Conservation (phyloP, 2,888 invertebrate genomes). For the Troides aeacus region DNA sequence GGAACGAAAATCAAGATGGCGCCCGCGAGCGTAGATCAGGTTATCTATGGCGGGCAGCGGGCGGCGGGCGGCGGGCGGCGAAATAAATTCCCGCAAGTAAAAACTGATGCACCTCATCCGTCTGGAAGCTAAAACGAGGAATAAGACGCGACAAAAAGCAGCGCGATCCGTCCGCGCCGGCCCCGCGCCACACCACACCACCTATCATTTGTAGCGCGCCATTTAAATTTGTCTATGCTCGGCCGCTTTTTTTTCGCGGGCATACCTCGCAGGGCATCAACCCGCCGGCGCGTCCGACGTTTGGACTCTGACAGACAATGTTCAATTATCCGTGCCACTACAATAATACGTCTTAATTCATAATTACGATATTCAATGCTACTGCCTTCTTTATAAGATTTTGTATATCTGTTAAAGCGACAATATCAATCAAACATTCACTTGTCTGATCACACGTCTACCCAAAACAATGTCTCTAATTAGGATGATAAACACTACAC, state of each 20-base stretch:
- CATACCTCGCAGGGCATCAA: constrained; percentile 7
- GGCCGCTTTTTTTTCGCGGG: constrained; percentile 13
- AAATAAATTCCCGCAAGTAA: constrained; percentile 57
- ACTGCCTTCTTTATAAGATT: not conserved
- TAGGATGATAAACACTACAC: no score
- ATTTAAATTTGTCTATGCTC: constrained; percentile 58
- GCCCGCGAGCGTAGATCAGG: constrained; percentile 55
- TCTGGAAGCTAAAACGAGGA: constrained; percentile 59
- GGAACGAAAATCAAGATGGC: constrained; percentile 71
- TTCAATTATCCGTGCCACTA: constrained; percentile 10
- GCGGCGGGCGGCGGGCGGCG: constrained; percentile 26
- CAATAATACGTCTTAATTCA: not conserved
- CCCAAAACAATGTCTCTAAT: no score
- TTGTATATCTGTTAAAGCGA: no score
- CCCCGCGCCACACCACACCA: constrained; percentile 46
- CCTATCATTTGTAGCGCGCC: constrained; percentile 44
- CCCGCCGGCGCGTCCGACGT: constrained; percentile 8
- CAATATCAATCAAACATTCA: no score
- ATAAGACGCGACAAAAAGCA: constrained; percentile 54
- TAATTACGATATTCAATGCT: not conserved
- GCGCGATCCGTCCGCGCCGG: constrained; percentile 42
- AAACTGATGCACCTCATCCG: constrained; percentile 67
- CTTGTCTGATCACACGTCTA: no score
- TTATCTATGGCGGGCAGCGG: constrained; percentile 50
- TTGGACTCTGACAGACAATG: constrained; percentile 7